These are phyloP conservation scores for Tenthredo livida DNA, from an alignment of 2,888 invertebrate species.

Conservation along the genomic window DNA sequence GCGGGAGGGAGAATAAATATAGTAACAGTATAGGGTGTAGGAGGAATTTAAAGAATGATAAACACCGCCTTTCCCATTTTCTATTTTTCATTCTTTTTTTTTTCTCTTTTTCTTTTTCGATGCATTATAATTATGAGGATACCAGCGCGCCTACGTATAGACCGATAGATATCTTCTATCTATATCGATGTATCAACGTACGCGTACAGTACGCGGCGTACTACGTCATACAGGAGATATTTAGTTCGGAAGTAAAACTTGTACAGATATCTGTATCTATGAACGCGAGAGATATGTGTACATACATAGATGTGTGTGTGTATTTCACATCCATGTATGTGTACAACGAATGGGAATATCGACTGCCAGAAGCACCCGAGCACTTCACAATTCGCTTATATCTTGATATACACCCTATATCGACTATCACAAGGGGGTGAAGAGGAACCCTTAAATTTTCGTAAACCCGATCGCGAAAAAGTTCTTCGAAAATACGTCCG, in stretches of 20 bases:
- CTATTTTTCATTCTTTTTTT: background rate
- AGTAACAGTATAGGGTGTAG: background rate
- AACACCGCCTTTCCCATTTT: background rate
- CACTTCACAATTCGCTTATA: conserved; percentile 17
- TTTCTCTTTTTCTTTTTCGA: no score
- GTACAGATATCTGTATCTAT: background rate
- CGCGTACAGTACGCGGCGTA: no score
- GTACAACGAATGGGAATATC: conserved; percentile 31
- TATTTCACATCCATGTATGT: background rate
- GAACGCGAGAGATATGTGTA: background rate
- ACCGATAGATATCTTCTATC: background rate
- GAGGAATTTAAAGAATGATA: background rate
- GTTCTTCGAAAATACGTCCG: background rate
- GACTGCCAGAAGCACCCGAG: conserved; percentile 38
- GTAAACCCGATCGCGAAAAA: background rate
- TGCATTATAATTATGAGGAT: background rate
- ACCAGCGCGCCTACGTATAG: background rate
- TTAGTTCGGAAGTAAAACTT: conserved; percentile 31
- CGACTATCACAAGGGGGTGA: background rate
- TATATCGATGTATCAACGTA: background rate
- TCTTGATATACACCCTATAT: background rate
- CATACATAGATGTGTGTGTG: background rate
- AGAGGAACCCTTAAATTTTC: background rate
- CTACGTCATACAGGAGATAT: conserved; percentile 5
- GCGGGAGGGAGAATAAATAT: background rate